Evolutionary conservation across 1,140 invertebrate species (phyloP).

Genomic region (Papilio dardanus): DNA sequence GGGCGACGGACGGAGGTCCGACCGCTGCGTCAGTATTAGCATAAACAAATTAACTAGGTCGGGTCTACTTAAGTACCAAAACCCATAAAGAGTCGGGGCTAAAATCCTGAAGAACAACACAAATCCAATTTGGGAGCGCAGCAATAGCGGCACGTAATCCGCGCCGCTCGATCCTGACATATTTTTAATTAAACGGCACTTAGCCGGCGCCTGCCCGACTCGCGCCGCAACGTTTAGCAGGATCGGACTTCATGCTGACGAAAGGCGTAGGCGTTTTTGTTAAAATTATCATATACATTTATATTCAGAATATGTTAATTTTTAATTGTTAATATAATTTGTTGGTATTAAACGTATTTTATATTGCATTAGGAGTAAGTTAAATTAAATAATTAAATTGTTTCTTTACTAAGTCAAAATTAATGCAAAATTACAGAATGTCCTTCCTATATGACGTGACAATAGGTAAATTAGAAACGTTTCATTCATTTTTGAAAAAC

Average conservation of each 20-base stretch:
- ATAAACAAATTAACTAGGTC: slow-evolving; percentile 38
- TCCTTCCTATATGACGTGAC: too few species aligned
- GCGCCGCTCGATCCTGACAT: slow-evolving; percentile 48
- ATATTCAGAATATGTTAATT: not conserved
- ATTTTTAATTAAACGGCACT: slow-evolving; percentile 63
- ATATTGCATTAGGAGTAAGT: too few species aligned
- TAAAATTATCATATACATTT: not conserved
- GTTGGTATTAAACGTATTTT: too few species aligned
- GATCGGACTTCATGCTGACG: not conserved
- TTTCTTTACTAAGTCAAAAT: too few species aligned
- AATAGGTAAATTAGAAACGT: too few species aligned
- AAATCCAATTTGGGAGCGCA: slow-evolving; percentile 33
- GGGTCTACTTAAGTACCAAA: slow-evolving; percentile 32
- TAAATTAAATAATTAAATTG: too few species aligned
- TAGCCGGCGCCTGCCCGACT: slow-evolving; percentile 38
- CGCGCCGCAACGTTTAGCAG: slow-evolving; percentile 28
- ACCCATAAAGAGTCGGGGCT: slow-evolving; percentile 26
- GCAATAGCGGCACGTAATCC: slow-evolving; percentile 42
- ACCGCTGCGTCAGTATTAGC: slow-evolving; percentile 19
- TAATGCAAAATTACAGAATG: too few species aligned
- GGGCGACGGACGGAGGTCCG: not conserved
- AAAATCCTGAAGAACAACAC: slow-evolving; percentile 37
- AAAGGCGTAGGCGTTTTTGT: not conserved
- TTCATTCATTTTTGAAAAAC: too few species aligned
- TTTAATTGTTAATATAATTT: too few species aligned